Evolutionary conservation across 1,140 invertebrate species (phyloP), one percentile per base, ranked within the genome.

Genomic region (Heliothis subflexa): DNA sequence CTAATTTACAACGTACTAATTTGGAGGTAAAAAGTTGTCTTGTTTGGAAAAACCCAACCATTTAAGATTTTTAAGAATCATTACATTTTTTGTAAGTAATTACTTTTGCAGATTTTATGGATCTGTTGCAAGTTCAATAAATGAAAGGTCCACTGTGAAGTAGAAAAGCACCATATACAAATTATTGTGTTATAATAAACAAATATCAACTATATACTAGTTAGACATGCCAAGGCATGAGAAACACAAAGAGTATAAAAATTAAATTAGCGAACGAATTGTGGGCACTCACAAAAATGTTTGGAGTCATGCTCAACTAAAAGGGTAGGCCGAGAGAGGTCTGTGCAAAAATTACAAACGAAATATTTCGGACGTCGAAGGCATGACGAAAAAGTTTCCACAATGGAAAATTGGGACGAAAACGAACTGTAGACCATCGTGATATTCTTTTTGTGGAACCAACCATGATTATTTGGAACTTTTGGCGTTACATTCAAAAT

Each of bases 1-100:
- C 70, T 78, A 80, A 80, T 84, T 84, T 49, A 52, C 61, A 54
- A 73, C 33, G 7, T 45, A 33, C 7, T 40, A 64, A 64, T 68
- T 62, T 62, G 25, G 33, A 40, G 40, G 14, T 21, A 59, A 57
- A 57, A 12, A 18, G 33, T 33, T 33, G 28, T 28, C 28, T 33
- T 33, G 33, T 33, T 33, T 33, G 7, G 7, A 7, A 33, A 33
- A 33, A 33, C n/a, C n/a, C n/a, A 33, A 33, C 33, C 33, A 33
- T 7, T 33, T 3, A 0, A 5, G 33, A 7, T 5, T 33, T 33
- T 33, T 33, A 1, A 33, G 33, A 3, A 33, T 33, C 7, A 33
- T 33, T 28, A n/a, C n/a, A n/a, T n/a, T n/a, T n/a, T n/a, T n/a
- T n/a, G n/a, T n/a, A n/a, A n/a, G n/a, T n/a, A n/a, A n/a, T n/a